Percentiles rank a stretch among this genome's conserved stretches.
Evolutionary conservation across 2,888 invertebrate genomes (phyloP).

Genomic region (Lottia gigantea): DNA sequence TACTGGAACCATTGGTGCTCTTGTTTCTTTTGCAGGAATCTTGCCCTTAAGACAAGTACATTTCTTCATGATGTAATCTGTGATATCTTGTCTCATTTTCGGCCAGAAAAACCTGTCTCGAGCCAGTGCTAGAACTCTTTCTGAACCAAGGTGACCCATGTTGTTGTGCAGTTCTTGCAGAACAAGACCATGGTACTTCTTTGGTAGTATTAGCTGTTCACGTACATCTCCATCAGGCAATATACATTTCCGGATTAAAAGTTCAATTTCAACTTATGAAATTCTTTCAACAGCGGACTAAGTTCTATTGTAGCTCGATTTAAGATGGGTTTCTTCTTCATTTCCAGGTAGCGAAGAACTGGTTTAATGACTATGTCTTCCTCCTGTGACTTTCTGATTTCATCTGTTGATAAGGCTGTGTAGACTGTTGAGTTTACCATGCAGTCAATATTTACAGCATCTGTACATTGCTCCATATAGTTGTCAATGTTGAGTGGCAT

Average conservation of each 20-base stretch:
- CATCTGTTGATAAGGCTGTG: neutral
- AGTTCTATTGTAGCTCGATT: neutral
- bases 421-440: neutral
- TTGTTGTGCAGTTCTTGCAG: conserved; percentile 22
- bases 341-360: neutral
- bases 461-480: conserved; percentile 18
- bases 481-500: conserved; percentile 20
- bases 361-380: neutral
- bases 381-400: neutral
- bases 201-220: conserved; percentile 12
- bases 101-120: conserved; percentile 21
- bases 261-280: neutral
- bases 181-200: neutral
- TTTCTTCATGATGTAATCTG: conserved; percentile 18
- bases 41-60: conserved; percentile 22
- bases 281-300: neutral
- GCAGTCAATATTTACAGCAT: neutral
- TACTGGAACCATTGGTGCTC: conserved; percentile 27
- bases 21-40: conserved; percentile 5
- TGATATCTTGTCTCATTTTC: conserved; percentile 19
- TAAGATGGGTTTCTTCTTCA: neutral
- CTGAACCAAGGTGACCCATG: conserved; percentile 25
- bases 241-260: neutral
- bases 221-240: conserved; percentile 1
- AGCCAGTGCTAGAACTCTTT: conserved; percentile 12